A percentile compares a stretch with the other conserved stretches of the same genome.
phyloP scores from a whole-genome alignment of 2,113 vertebrate species.

The Pholis gunnellus region DNA sequence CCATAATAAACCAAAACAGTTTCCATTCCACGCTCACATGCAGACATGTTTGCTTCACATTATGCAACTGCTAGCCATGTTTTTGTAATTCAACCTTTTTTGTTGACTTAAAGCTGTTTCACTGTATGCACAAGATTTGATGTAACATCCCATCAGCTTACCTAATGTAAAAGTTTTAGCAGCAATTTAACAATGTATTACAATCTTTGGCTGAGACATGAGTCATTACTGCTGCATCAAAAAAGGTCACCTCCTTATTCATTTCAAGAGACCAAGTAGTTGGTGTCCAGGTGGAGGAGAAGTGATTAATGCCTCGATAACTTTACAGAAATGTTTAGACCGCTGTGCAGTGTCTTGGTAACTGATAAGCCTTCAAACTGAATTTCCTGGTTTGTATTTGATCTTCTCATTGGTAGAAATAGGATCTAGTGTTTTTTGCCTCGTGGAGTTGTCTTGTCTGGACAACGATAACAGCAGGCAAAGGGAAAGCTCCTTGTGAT shows the following conservation, averaged over 20 bases:
- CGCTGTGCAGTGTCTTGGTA: background rate
- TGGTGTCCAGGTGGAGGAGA: background rate
- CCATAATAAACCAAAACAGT: slow-evolving; percentile 36
- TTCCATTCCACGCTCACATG: slow-evolving; percentile 49
- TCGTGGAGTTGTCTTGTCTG: background rate
- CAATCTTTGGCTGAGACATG: slow-evolving; percentile 11
- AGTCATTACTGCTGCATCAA: background rate
- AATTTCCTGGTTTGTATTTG: slow-evolving; percentile 25
- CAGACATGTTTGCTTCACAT: slow-evolving; percentile 49
- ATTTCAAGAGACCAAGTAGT: background rate
- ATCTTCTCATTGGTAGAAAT: slow-evolving; percentile 1
- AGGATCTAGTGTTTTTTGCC: background rate
- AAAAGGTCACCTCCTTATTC: background rate
- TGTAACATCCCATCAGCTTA: slow-evolving; percentile 18
- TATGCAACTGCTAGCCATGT: slow-evolving; percentile 17
- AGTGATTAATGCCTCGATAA: background rate
- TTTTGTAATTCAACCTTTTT: slow-evolving; percentile 20
- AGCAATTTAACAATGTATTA: slow-evolving; percentile 7
- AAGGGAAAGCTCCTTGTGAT: background rate
- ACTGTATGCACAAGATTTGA: background rate
- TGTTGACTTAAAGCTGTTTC: slow-evolving; percentile 11
- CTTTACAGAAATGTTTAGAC: background rate
- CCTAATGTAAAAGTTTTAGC: slow-evolving; percentile 21
- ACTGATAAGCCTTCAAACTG: slow-evolving; percentile 27
- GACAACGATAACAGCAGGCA: background rate